Evolutionary conservation across 1,140 invertebrate species (phyloP).

Genomic region (Drosophila ambigua): DNA sequence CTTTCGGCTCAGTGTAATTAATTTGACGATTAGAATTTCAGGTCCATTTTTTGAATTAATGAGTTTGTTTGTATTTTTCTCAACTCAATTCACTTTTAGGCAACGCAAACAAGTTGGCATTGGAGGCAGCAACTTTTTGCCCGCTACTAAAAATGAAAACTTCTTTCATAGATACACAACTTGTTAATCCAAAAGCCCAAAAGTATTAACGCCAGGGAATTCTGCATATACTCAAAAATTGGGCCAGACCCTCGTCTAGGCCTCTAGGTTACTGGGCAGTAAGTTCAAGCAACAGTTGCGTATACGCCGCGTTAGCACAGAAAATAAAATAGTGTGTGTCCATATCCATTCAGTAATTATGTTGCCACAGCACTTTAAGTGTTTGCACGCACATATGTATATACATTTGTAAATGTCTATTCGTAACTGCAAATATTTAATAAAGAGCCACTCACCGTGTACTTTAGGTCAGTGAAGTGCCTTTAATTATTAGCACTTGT

Average conservation of each 20-base stretch:
- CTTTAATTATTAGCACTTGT: slow-evolving; percentile 77
- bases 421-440: slow-evolving; percentile 8
- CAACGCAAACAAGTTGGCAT: slow-evolving; percentile 53
- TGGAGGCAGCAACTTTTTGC: slow-evolving; percentile 43
- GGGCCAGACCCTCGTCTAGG: slow-evolving; percentile 13
- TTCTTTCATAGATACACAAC: slow-evolving; percentile 33
- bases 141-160: slow-evolving; percentile 13
- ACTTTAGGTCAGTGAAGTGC: slow-evolving; percentile 68
- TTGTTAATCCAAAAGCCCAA: slow-evolving; percentile 35
- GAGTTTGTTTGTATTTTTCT: slow-evolving; percentile 19
- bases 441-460: slow-evolving; percentile 59
- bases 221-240: slow-evolving; percentile 7
- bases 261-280: slow-evolving; percentile 20
- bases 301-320: slow-evolving; percentile 39
- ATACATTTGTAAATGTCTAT: slow-evolving; percentile 1
- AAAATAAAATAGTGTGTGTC: slow-evolving; percentile 3
- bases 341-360: slow-evolving; percentile 37
- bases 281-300: slow-evolving; percentile 15
- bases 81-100: slow-evolving; percentile 36
- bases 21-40: slow-evolving; percentile 31
- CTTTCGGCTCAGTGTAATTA: background rate
- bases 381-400: slow-evolving; percentile 23
- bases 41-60: slow-evolving; percentile 32
- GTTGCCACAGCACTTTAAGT: slow-evolving; percentile 54
- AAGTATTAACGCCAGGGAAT: slow-evolving; percentile 31